A percentile compares a stretch with the other conserved stretches of the same genome.
phyloP scores from a whole-genome alignment of 2,888 invertebrate species.

The Petrolisthes cinctipes region DNA sequence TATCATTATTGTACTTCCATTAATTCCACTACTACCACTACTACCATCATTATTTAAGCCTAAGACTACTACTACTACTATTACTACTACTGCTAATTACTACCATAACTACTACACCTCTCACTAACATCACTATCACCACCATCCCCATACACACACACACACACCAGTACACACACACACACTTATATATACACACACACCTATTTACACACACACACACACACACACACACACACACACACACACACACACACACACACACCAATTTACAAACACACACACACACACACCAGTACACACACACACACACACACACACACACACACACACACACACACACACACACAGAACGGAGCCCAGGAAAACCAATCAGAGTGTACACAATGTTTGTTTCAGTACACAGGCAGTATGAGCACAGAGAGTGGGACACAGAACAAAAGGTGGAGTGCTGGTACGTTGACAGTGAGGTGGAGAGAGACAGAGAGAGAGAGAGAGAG shows the following conservation, averaged over 20 bases:
- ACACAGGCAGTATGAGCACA: too few species aligned
- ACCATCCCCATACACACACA: not conserved
- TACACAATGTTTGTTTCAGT: too few species aligned
- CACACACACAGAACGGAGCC: too few species aligned
- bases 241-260: not conserved
- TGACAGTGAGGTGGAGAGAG: too few species aligned
- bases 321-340: too few species aligned
- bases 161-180: not conserved
- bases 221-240: not conserved
- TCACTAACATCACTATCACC: not conserved
- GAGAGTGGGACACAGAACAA: too few species aligned
- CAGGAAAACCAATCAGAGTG: too few species aligned
- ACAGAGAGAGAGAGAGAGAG: too few species aligned
- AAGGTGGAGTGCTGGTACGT: too few species aligned
- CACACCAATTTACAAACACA: not conserved
- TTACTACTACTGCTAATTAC: not conserved
- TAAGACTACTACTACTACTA: not conserved
- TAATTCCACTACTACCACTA: not conserved
- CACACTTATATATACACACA: not conserved
- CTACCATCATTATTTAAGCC: not conserved
- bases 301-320: not conserved
- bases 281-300: not conserved
- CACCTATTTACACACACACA: not conserved
- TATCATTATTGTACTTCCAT: not conserved
- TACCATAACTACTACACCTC: not conserved